Conservation (phyloP, 2,888 invertebrate genomes). For the Syrphus vitripennis region DNA sequence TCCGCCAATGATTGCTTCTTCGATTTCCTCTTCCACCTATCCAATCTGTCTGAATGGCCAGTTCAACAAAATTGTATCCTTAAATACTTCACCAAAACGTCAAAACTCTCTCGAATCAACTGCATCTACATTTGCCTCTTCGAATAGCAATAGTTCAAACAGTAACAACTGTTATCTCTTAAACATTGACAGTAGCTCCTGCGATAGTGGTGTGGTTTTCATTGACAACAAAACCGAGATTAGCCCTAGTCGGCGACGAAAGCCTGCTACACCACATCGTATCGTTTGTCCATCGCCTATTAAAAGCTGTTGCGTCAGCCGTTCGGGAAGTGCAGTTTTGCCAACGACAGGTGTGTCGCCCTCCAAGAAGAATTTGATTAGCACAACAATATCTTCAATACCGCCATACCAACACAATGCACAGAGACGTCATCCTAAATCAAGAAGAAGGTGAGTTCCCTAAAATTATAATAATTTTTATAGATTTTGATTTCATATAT, state of each 20-base stretch:
- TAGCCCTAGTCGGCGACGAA: constrained; percentile 75
- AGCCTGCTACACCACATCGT: constrained; percentile 84
- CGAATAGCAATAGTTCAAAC: constrained; percentile 42
- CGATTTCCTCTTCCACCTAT: constrained; percentile 68
- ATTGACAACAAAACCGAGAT: constrained; percentile 70
- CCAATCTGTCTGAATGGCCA: constrained; percentile 77
- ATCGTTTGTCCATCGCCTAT: constrained; percentile 82
- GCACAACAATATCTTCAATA: constrained; percentile 38
- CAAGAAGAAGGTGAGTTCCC: constrained; percentile 72
- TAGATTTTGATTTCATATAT: background rate
- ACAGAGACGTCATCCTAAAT: constrained; percentile 73
- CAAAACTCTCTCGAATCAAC: constrained; percentile 57
- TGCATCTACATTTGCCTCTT: constrained; percentile 53
- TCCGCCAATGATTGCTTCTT: constrained; percentile 74
- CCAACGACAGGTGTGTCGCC: constrained; percentile 53
- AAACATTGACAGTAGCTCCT: constrained; percentile 80
- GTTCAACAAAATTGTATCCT: constrained; percentile 79
- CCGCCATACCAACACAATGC: constrained; percentile 61
- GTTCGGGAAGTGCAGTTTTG: constrained; percentile 54
- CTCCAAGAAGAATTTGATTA: constrained; percentile 55
- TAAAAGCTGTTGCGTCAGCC: constrained; percentile 73
- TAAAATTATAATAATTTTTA: background rate
- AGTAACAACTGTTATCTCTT: constrained; percentile 74
- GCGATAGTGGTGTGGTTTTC: constrained; percentile 81
- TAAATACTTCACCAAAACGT: constrained; percentile 74